Base-by-base conservation (phyloP, 2,113 vertebrate species). In the Thamnaconus septentrionalis region DNA sequence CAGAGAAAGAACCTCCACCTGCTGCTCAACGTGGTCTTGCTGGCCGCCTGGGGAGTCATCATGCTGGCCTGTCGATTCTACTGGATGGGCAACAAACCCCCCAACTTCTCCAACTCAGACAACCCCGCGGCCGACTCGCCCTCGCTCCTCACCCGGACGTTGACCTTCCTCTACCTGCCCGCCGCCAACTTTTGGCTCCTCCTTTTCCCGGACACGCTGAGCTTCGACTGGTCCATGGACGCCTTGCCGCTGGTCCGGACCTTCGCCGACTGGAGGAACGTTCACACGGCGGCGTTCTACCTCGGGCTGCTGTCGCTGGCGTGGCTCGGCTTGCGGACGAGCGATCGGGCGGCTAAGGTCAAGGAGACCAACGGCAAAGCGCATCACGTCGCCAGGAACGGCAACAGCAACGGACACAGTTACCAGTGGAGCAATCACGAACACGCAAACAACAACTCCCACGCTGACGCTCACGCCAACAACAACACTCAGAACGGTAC, bases 71-170 rank as follows among this genome's bases (percentile, higher is more conserved):
- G 91, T 76, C 97, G 98, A 49, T 92, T 99, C 11, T 98, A 97
- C 91, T 99, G 98, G 97, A 99, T 99, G 98, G 97, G 98, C 63
- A 98, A 96, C 90, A 98, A 93, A 60, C 97, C 98, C n/a, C 98
- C 98, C 7, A 98, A 96, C 87, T 99, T 99, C 87, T 99, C 98
- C 86, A 98, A 98, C 90, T 99, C 98, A 0, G 98, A 99, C 91
- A 99, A 99, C 88, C 98, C 98, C 3, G 96, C 96, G 5, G 97
- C 97, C 0, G 98, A 99, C 81, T 95, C 94, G 0, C 92, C 95
- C 12, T 94, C 91, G 56, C 82, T 95, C 58, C 83, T 97, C 75
- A 93, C 94, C 7, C 92, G 96, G 76, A 90, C 82, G 0, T 89
- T 99, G 10, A 99, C 98, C 50, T 99, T 99, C 85, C 83, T 95